Evolutionary conservation across 2,888 invertebrate species (phyloP).

Genomic region (Nomada hirtipes): DNA sequence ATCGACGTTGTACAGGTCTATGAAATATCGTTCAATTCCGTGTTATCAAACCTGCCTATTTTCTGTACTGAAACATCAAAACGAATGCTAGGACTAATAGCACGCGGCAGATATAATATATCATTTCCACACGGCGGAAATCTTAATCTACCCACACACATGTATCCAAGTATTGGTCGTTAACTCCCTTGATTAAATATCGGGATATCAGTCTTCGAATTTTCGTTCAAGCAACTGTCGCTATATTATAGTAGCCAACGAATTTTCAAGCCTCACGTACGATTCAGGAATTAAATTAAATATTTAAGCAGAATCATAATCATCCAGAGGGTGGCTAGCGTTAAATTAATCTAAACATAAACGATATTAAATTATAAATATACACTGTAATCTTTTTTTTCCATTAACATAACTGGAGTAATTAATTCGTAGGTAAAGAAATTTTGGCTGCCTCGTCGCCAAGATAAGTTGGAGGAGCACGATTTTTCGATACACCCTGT

Average conservation of each 20-base stretch:
- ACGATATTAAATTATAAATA: too few species aligned
- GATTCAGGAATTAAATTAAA: too few species aligned
- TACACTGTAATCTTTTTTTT: neutral
- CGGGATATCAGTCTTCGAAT: too few species aligned
- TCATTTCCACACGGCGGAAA: slow-evolving; percentile 26
- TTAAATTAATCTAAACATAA: too few species aligned
- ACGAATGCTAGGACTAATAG: slow-evolving; percentile 24
- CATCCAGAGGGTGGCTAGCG: too few species aligned
- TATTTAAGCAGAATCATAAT: too few species aligned
- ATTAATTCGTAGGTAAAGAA: neutral
- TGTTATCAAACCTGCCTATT: slow-evolving; percentile 7
- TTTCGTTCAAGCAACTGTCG: too few species aligned
- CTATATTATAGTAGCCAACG: too few species aligned
- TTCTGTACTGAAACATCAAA: slow-evolving; percentile 10
- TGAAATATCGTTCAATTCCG: slow-evolving; percentile 34
- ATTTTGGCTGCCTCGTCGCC: neutral
- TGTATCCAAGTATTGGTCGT: too few species aligned
- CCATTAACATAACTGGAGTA: neutral
- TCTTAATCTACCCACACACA: too few species aligned
- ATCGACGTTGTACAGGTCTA: neutral
- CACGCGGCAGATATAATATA: slow-evolving; percentile 18
- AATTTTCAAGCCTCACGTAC: too few species aligned
- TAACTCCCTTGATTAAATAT: too few species aligned
- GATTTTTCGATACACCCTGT: slow-evolving; percentile 68
- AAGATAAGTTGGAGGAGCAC: neutral